Evolutionary conservation across 2,888 invertebrate species (phyloP).

Genomic region (Caenorhabditis sp.): DNA sequence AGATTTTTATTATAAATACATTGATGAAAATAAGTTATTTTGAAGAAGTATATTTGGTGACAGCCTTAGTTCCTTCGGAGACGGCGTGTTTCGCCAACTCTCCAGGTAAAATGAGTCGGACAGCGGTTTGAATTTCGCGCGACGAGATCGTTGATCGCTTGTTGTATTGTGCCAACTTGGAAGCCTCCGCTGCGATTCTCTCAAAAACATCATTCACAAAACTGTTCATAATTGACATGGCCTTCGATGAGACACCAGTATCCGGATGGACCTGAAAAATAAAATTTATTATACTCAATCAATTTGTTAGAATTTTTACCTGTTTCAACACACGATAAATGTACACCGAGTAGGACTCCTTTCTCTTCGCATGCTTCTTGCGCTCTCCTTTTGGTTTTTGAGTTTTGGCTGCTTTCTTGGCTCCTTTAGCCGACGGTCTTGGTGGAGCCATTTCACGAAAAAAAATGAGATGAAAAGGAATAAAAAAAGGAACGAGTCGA

Average conservation of each 20-base stretch:
- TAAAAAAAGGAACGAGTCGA: slow-evolving; percentile 3
- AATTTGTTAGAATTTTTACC: slow-evolving; percentile 74
- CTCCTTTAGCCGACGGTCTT: slow-evolving; percentile 69
- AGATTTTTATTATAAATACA: background rate
- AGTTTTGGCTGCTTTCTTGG: slow-evolving; percentile 68
- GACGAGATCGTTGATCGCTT: slow-evolving; percentile 79
- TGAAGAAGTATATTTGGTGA: slow-evolving; percentile 47
- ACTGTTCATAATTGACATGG: slow-evolving; percentile 81
- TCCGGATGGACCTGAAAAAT: slow-evolving; percentile 76
- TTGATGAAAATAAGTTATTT: slow-evolving; percentile 2
- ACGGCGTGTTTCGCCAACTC: slow-evolving; percentile 49
- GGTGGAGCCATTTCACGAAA: slow-evolving; percentile 26
- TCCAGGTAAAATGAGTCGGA: slow-evolving; percentile 51
- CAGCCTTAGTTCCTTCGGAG: slow-evolving; percentile 45
- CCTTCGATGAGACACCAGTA: slow-evolving; percentile 79
- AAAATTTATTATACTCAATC: slow-evolving; percentile 73
- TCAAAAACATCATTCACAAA: slow-evolving; percentile 82
- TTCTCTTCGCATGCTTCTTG: slow-evolving; percentile 58
- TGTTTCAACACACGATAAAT: slow-evolving; percentile 78
- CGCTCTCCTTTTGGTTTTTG: slow-evolving; percentile 68
- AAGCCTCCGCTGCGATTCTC: slow-evolving; percentile 76
- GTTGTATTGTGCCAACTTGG: slow-evolving; percentile 77
- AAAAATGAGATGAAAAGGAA: background rate
- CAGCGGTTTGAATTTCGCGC: slow-evolving; percentile 77
- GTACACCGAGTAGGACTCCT: slow-evolving; percentile 72